Base-by-base conservation (phyloP, 2,113 vertebrate genomes). In the Spea bombifrons region DNA sequence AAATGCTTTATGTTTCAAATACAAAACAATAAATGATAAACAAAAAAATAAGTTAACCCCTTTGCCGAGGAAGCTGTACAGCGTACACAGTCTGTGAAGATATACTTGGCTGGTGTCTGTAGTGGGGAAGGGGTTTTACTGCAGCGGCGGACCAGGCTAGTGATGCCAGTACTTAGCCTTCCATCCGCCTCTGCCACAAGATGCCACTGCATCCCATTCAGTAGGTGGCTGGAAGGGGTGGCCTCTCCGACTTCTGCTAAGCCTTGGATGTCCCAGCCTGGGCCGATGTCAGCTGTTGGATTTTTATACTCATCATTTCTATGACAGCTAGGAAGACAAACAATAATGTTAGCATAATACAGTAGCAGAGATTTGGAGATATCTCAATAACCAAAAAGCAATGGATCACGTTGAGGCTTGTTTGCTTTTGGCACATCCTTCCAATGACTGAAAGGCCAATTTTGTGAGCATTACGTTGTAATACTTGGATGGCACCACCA, bases 231-330 rank as follows among this genome's bases (percentile, higher is more conserved):
- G 50, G 44, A 13, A 4, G 30, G 10, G 6, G 71, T 5, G 9
- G 47, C 13, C 10, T 17, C 43, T 72, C 44, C 55, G 30, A 5
- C 66, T 53, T 44, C n/a, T 4, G 4, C 49, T 80, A 96, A 43
- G 94, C 95, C 82, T 95, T 96, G 71, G 90, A 87, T 16, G 93
- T 86, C 0, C 84, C 88, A 0, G 90, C 90, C 75, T 94, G 94
- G 10, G 94, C 81, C 0, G 91, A 61, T n/a, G 95, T 90, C 80
- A 95, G 90, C 49, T 97, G 95, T 86, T 96, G 95, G 82, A 96
- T 94, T 90, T 97, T 98, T 90, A 95, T 89, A 82, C 92, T 96
- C 94, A 98, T 95, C 82, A 94, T 94, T 85, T 96, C 96, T 81
- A 96, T 88, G 75, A 97, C 94, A 71, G 94, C 96, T 96, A 30